A percentile compares a stretch with the other conserved stretches of the same genome.
These are phyloP conservation scores for Laothoe populi DNA, from an alignment of 2,888 invertebrate genomes.

Conservation along the genomic window DNA sequence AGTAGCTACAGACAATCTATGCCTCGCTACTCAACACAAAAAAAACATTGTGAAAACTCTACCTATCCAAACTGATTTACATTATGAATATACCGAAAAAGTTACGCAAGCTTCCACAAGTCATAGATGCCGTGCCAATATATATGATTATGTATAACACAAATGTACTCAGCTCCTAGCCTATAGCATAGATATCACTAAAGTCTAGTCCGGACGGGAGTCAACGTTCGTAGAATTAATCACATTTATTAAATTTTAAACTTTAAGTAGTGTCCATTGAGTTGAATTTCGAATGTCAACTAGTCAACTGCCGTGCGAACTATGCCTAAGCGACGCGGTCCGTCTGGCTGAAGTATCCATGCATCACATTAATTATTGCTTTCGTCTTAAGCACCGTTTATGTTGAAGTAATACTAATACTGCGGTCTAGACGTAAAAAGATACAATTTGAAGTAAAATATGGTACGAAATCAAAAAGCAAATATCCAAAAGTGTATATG, in stretches of 20 bases:
- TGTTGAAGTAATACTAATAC: neutral
- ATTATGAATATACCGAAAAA: no score
- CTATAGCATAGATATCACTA: conserved; percentile 7
- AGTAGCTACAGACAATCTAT: no score
- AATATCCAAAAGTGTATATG: neutral
- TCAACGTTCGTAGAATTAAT: neutral
- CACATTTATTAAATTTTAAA: neutral
- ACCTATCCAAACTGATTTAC: no score
- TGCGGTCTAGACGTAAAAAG: neutral
- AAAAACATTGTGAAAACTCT: no score
- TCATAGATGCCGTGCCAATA: no score
- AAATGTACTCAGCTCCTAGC: conserved; percentile 7
- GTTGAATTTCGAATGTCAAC: neutral
- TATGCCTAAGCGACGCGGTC: neutral
- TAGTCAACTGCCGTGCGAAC: neutral
- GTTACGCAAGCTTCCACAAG: no score
- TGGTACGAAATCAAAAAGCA: neutral
- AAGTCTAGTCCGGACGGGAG: neutral
- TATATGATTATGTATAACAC: no score
- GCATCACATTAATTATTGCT: neutral
- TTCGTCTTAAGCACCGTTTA: neutral
- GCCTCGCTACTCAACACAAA: no score
- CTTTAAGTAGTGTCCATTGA: neutral
- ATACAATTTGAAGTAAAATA: neutral
- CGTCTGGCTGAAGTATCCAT: neutral